Conservation (phyloP, 2,113 vertebrate genomes). For the Cynopterus brachyotis region DNA sequence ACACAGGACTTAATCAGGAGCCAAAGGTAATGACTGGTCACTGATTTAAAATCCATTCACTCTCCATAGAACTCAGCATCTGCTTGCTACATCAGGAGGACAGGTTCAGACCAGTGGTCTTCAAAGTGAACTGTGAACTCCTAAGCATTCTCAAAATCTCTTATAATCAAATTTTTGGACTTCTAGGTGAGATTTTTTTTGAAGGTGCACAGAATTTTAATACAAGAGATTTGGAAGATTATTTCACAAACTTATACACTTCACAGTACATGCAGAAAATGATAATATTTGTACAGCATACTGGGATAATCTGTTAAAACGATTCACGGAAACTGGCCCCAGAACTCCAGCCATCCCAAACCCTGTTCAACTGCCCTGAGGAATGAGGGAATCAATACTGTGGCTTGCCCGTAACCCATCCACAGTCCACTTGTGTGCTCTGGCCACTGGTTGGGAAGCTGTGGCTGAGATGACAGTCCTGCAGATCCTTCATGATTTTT, state of each 20-base stretch:
- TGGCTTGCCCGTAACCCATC: background rate
- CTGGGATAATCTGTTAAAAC: background rate
- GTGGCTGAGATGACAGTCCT: background rate
- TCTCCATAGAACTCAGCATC: background rate
- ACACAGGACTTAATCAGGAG: background rate
- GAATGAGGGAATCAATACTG: rapidly evolving
- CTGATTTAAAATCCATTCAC: background rate
- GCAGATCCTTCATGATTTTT: background rate
- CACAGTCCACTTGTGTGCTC: background rate
- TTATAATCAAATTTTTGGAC: background rate
- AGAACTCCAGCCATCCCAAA: background rate
- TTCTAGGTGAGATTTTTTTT: background rate
- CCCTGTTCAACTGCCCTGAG: background rate
- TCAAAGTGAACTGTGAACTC: background rate
- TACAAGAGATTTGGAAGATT: background rate
- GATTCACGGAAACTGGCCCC: background rate
- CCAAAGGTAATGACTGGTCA: constrained; percentile 1
- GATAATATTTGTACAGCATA: background rate
- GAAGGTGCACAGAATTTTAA: background rate
- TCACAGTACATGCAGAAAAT: background rate
- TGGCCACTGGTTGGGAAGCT: background rate
- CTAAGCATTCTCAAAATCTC: background rate
- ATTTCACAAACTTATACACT: background rate
- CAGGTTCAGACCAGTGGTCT: background rate
- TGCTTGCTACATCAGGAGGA: background rate